Conservation (phyloP, 2,113 vertebrate genomes). For the Sinosuthora webbiana region DNA sequence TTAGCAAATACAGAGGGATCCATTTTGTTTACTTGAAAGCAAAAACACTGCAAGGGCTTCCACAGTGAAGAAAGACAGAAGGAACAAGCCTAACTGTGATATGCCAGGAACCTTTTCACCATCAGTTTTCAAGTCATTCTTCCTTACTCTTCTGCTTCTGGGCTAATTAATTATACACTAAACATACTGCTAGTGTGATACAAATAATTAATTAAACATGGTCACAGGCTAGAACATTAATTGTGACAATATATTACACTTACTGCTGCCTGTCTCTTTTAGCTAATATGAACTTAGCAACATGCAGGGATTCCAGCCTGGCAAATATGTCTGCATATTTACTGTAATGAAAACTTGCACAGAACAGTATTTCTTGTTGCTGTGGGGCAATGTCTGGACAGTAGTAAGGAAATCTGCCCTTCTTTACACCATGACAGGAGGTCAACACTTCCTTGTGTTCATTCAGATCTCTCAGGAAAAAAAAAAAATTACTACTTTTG, state of each 20-base stretch:
- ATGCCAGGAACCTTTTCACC: not conserved
- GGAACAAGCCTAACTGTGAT: not conserved
- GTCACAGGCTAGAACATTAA: conserved; percentile 37
- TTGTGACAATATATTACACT: conserved; percentile 35
- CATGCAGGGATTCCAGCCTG: not conserved
- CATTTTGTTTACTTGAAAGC: not conserved
- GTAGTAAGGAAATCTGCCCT: not conserved
- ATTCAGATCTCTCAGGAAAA: not conserved
- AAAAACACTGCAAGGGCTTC: not conserved
- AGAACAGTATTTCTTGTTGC: not conserved
- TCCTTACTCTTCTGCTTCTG: not conserved
- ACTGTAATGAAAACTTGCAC: not conserved
- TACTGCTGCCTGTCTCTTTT: conserved; percentile 3
- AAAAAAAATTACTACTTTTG: not conserved
- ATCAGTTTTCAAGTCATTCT: not conserved
- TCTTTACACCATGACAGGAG: not conserved
- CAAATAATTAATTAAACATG: conserved; percentile 59
- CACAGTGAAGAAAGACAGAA: not conserved
- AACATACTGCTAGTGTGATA: conserved; percentile 31
- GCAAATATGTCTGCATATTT: not conserved
- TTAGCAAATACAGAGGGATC: not conserved
- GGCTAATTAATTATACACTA: conserved; percentile 47
- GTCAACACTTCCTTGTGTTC: not conserved
- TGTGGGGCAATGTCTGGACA: not conserved
- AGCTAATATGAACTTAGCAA: not conserved